These are phyloP conservation scores for Homarus gammarus DNA, from an alignment of 2,888 invertebrate species.

Conservation along the genomic window DNA sequence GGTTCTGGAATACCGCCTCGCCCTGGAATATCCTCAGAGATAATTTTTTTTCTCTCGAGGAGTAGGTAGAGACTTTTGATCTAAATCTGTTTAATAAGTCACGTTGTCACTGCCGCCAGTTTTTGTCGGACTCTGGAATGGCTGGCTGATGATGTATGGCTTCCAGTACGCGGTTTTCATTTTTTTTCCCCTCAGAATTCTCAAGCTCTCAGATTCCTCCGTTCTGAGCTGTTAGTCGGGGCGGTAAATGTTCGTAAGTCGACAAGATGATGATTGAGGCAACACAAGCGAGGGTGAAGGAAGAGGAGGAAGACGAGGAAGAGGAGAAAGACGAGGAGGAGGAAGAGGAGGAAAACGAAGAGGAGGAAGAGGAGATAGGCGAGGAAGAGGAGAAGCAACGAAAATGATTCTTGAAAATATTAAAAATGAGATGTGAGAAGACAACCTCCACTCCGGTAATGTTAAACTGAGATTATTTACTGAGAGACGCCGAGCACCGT, in stretches of 20 bases:
- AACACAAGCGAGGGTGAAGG: too few relatives aligned
- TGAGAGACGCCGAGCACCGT: too few relatives aligned
- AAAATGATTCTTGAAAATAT: too few relatives aligned
- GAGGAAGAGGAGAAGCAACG: too few relatives aligned
- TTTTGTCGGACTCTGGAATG: constrained; percentile 2
- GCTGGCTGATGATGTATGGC: constrained; percentile 7
- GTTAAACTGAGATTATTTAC: too few relatives aligned
- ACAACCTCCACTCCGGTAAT: too few relatives aligned
- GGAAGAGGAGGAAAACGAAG: too few relatives aligned
- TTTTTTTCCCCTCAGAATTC: not conserved
- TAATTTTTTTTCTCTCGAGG: not conserved
- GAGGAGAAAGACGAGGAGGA: too few relatives aligned
- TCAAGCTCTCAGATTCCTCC: not conserved
- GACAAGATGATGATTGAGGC: not conserved
- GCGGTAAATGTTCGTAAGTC: not conserved
- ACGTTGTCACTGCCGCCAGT: not conserved
- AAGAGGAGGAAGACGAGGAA: too few relatives aligned
- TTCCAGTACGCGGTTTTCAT: not conserved
- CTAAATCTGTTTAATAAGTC: constrained; percentile 30
- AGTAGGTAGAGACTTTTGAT: not conserved
- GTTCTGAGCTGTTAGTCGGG: not conserved
- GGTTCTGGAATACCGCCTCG: not conserved
- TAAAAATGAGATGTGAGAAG: too few relatives aligned
- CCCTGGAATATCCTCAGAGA: constrained; percentile 15
- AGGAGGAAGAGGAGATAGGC: too few relatives aligned